phyloP scores from a whole-genome alignment of 2,113 vertebrate genomes.

The Cichladusa arquata region DNA sequence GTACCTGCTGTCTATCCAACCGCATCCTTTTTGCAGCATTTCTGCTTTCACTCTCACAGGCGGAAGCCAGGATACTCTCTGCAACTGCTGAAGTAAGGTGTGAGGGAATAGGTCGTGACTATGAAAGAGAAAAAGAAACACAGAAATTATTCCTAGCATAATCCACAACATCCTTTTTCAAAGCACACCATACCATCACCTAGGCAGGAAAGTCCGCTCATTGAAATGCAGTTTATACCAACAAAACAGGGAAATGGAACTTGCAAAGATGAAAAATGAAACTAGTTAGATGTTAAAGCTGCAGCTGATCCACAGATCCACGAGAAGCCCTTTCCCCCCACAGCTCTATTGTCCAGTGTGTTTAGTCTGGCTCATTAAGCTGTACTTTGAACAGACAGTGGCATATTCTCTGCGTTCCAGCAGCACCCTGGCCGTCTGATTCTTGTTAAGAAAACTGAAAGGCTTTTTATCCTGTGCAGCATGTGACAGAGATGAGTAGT shows the following conservation, averaged over 20 bases:
- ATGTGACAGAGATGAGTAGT: conserved; percentile 57
- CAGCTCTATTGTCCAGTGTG: conserved; percentile 33
- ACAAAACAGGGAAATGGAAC: conserved; percentile 73
- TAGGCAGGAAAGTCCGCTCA: conserved; percentile 44
- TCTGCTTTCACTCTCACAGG: conserved; percentile 85
- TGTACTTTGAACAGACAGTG: conserved; percentile 59
- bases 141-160: conserved; percentile 67
- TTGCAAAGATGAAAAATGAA: conserved; percentile 76
- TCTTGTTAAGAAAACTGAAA: conserved; percentile 65
- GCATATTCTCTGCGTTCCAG: conserved; percentile 60
- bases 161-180: background rate
- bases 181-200: conserved; percentile 25
- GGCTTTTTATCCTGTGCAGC: conserved; percentile 48
- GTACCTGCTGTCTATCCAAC: conserved; percentile 84
- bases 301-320: conserved; percentile 47
- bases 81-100: conserved; percentile 88
- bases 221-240: conserved; percentile 69
- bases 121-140: conserved; percentile 68
- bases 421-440: conserved; percentile 55
- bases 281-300: conserved; percentile 72
- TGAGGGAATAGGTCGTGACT: conserved; percentile 86
- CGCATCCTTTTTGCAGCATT: conserved; percentile 87
- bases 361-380: conserved; percentile 52
- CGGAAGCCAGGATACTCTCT: conserved; percentile 86
- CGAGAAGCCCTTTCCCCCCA: conserved; percentile 44